Conservation (phyloP, 2,797 vertebrate genomes). For the Fistularia commersonii region DNA sequence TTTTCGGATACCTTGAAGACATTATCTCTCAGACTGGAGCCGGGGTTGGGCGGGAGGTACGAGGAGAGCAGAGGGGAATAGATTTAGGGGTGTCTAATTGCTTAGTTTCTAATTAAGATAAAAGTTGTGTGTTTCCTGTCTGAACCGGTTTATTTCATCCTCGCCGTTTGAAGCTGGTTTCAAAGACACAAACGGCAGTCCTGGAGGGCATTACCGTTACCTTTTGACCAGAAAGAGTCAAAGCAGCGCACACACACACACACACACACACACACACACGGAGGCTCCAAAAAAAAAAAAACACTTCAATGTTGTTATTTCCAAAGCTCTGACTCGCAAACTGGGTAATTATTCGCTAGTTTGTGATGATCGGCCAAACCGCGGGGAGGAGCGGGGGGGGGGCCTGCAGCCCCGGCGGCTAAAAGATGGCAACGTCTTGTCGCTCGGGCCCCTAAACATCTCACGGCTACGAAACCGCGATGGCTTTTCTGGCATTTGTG, state of each 20-base stretch:
- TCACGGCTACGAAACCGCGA: slow-evolving; percentile 1
- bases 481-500: slow-evolving; percentile 41
- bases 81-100: slow-evolving; percentile 51
- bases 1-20: slow-evolving; percentile 24
- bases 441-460: too few species aligned
- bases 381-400: not conserved
- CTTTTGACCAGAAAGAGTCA: slow-evolving; percentile 49
- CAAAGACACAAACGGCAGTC: slow-evolving; percentile 51
- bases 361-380: not conserved
- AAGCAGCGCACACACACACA: slow-evolving; percentile 26
- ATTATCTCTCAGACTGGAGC: slow-evolving; percentile 24
- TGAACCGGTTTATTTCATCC: slow-evolving; percentile 51
- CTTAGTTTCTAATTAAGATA: slow-evolving; percentile 71
- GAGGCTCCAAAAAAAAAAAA: slow-evolving; percentile 20
- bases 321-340: slow-evolving; percentile 3
- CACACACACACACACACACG: slow-evolving; percentile 34
- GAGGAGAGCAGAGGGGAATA: slow-evolving; percentile 23
- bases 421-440: not conserved
- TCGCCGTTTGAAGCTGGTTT: slow-evolving; percentile 66
- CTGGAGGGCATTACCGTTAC: slow-evolving; percentile 53
- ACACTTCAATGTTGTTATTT: slow-evolving; percentile 20
- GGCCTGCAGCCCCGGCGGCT: not conserved
- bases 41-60: slow-evolving; percentile 30
- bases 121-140: slow-evolving; percentile 60
- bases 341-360: slow-evolving; percentile 13